phyloP scores from a whole-genome alignment of 2,113 vertebrate genomes.

The Sylvietta virens region DNA sequence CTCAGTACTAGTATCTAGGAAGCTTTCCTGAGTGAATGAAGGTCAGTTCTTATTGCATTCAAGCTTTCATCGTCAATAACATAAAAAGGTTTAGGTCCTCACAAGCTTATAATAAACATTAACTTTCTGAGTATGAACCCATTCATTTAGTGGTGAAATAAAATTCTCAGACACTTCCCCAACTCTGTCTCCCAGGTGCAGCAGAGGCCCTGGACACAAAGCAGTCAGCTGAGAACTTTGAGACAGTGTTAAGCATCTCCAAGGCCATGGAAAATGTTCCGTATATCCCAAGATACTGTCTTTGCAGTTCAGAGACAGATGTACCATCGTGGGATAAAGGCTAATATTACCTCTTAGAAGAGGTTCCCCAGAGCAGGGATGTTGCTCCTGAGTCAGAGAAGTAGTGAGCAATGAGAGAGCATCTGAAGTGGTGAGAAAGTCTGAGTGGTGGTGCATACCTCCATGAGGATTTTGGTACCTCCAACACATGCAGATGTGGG shows the following conservation, averaged over 20 bases:
- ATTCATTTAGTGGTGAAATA: background rate
- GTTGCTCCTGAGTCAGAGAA: background rate
- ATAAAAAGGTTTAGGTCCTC: background rate
- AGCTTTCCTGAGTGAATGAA: background rate
- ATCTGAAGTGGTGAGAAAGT: background rate
- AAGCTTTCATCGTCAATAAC: background rate
- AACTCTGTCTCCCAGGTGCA: background rate
- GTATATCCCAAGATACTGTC: background rate
- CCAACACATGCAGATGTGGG: rapidly evolving
- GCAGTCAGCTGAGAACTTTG: background rate
- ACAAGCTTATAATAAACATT: background rate
- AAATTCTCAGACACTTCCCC: background rate
- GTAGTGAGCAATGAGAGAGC: background rate
- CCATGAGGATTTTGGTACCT: background rate
- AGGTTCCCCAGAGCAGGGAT: background rate
- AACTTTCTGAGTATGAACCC: background rate
- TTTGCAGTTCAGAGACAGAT: background rate
- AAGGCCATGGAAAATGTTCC: background rate
- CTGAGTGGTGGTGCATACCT: background rate
- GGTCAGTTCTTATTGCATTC: background rate
- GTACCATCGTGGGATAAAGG: rapidly evolving
- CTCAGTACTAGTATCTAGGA: background rate
- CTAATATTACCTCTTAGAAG: background rate
- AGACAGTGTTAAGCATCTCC: background rate
- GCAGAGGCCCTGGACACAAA: background rate